Percentiles rank a stretch among this genome's conserved stretches.
Evolutionary conservation across 2,888 invertebrate species (phyloP).

Genomic region (Acanthococcus lagerstroemiae): DNA sequence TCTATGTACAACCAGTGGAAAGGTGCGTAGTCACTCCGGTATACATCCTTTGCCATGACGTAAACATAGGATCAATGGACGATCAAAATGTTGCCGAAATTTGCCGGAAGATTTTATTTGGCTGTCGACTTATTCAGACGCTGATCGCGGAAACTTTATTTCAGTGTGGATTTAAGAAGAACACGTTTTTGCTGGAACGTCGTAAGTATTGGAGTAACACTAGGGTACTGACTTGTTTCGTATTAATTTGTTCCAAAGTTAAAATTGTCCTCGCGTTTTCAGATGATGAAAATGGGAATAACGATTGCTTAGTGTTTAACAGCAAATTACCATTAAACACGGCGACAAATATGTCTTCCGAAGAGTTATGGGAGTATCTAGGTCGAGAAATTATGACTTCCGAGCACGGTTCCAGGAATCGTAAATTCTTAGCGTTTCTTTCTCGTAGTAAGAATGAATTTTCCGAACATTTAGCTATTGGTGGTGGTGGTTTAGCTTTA

Average conservation of each 20-base stretch:
- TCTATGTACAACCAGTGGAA: conserved; percentile 32
- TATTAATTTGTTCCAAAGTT: not conserved
- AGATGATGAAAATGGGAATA: conserved; percentile 37
- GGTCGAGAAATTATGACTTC: conserved; percentile 75
- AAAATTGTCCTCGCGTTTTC: conserved; percentile 32
- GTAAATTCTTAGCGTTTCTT: conserved; percentile 82
- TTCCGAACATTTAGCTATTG: conserved; percentile 78
- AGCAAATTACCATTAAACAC: conserved; percentile 59
- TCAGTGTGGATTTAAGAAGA: conserved; percentile 63
- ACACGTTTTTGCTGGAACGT: conserved; percentile 70
- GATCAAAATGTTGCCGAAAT: not conserved
- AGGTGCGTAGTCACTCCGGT: conserved; percentile 42
- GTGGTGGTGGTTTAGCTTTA: conserved; percentile 82
- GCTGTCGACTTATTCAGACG: conserved; percentile 58
- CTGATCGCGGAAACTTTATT: conserved; percentile 77
- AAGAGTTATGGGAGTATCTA: conserved; percentile 73
- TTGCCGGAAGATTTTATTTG: conserved; percentile 1
- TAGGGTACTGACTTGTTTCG: conserved; percentile 40
- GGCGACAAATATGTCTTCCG: conserved; percentile 61
- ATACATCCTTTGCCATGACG: conserved; percentile 4
- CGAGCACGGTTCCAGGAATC: conserved; percentile 51
- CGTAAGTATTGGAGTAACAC: conserved; percentile 44
- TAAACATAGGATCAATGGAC: conserved; percentile 53
- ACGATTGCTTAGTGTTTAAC: conserved; percentile 61
- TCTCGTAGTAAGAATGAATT: conserved; percentile 50